A percentile compares a stretch with the other conserved stretches of the same genome.
Evolutionary conservation across 2,888 invertebrate species (phyloP).

Genomic region (Siphlonurus alternatus): DNA sequence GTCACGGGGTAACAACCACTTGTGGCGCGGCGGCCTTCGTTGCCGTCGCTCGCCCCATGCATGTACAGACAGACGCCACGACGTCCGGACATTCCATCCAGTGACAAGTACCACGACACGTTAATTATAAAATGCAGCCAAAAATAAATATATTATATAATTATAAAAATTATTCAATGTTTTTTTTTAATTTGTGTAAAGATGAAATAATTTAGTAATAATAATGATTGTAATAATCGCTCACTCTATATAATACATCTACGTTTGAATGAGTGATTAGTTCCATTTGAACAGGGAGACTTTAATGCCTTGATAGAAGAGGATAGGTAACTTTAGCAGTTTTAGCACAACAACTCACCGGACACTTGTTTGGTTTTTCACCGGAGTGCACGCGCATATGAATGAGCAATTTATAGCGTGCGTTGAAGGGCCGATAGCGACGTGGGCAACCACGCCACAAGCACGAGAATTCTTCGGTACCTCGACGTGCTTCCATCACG

Average conservation of each 20-base stretch:
- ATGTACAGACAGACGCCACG: background rate
- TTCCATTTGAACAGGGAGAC: no score
- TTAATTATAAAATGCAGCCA: no score
- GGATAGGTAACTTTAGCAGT: no score
- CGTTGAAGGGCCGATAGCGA: conserved; percentile 83
- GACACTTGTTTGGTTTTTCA: conserved; percentile 95
- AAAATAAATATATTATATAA: no score
- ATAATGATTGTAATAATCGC: background rate
- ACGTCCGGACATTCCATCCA: background rate
- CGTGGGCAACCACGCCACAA: conserved; percentile 87
- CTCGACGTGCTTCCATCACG: conserved; percentile 46
- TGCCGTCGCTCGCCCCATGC: background rate
- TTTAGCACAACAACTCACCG: conserved; percentile 79
- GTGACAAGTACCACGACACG: no score
- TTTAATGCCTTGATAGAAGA: no score
- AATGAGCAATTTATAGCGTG: conserved; percentile 89
- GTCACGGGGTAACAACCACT: background rate
- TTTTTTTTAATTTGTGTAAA: no score
- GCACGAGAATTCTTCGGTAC: conserved; percentile 70
- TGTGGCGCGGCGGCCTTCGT: background rate
- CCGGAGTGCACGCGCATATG: conserved; percentile 97
- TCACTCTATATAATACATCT: no score
- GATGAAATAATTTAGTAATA: background rate
- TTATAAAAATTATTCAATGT: no score
- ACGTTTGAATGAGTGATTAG: no score